Conservation (phyloP, 92 coral and sea anemone species). For the Parazoanthus atlanticus region DNA sequence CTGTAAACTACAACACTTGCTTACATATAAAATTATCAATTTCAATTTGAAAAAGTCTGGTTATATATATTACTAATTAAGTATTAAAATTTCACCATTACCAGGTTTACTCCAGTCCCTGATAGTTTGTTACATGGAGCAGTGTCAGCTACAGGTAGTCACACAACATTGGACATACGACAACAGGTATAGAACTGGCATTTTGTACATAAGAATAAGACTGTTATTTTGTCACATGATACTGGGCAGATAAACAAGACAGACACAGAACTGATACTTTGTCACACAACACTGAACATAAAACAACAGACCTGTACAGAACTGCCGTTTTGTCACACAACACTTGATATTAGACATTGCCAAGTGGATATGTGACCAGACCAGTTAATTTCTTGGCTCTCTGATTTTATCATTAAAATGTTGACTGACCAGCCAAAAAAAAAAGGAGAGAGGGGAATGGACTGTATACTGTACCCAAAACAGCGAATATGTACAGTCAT, state of each 20-base stretch:
- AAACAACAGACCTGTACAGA: constrained; percentile 71
- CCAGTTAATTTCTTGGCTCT: no score
- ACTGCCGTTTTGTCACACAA: neutral
- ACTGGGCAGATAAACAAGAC: no score
- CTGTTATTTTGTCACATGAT: neutral
- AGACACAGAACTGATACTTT: constrained; percentile 10
- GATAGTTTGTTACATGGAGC: constrained; percentile 89
- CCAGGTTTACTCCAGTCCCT: constrained; percentile 96
- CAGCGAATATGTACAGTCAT: no score
- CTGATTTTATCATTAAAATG: no score
- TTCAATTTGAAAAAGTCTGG: no score
- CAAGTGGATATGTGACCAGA: no score
- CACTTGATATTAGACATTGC: neutral
- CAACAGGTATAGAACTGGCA: constrained; percentile 71
- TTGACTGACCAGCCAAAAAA: no score
- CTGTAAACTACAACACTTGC: no score
- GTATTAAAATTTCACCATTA: neutral
- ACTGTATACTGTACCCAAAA: no score
- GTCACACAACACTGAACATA: constrained; percentile 43
- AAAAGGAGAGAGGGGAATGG: no score
- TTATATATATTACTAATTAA: neutral
- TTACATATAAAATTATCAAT: no score
- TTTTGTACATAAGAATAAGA: no score
- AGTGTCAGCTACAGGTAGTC: constrained; percentile 67
- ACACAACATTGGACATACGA: constrained; percentile 70